Evolutionary conservation across 1,140 invertebrate genomes (phyloP).

Genomic region (silkworm (Bombyx mori)): DNA sequence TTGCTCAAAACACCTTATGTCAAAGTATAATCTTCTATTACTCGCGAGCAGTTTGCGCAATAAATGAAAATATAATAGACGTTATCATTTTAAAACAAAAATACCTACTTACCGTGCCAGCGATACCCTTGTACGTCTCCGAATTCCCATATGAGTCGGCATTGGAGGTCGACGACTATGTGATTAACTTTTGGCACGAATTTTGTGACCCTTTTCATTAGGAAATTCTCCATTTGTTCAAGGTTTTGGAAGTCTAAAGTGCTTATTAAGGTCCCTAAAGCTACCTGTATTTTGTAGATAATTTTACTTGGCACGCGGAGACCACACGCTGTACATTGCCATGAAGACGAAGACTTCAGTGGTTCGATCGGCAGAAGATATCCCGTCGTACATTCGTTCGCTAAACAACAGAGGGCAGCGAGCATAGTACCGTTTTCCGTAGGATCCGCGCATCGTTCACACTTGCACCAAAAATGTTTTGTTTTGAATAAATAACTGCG

Average conservation of each 20-base stretch:
- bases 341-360: constrained; percentile 45
- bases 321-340: constrained; percentile 69
- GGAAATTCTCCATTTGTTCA: constrained; percentile 61
- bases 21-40: no score
- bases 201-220: constrained; percentile 53
- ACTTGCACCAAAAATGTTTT: constrained; percentile 83
- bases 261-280: constrained; percentile 62
- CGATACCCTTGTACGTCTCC: constrained; percentile 47
- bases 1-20: no score
- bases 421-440: constrained; percentile 72
- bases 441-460: constrained; percentile 79
- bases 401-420: constrained; percentile 68
- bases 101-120: constrained; percentile 51
- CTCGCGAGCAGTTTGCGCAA: no score
- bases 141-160: constrained; percentile 51
- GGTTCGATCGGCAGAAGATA: constrained; percentile 62
- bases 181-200: constrained; percentile 69
- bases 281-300: constrained; percentile 54
- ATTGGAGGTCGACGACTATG: constrained; percentile 69
- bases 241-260: constrained; percentile 56
- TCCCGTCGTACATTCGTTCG: constrained; percentile 49
- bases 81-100: no score
- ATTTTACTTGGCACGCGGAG: constrained; percentile 49
- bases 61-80: no score
- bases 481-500: constrained; percentile 77